Base-by-base conservation (phyloP, 2,888 invertebrate species). In the Apamea sordens region DNA sequence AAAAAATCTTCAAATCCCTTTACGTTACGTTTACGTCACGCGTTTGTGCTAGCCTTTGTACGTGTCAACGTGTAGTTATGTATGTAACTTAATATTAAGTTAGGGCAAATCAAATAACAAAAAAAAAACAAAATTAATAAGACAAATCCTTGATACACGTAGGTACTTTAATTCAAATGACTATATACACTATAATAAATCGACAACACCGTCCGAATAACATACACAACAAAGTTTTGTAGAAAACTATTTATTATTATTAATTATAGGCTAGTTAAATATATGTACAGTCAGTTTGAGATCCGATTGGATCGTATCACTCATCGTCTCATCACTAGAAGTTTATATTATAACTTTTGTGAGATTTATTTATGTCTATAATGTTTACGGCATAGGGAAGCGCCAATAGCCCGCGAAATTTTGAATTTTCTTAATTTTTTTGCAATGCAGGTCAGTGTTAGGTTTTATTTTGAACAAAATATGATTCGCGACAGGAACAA, bases 231-330 rank as follows among this genome's bases (percentile, higher is more conserved):
- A 65, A 71, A 44, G 21, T 53, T 77, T 77, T 73, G 70, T 86
- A 83, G n/a, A 85, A 88, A 88, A 79, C 69, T 74, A 77, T 85
- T 86, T 85, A 79, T 86, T 84, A 68, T 68, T 36, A 65, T 70
- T 53, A 11, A 53, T 82, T 79, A 81, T 11, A 79, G 2, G 10
- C 79, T 87, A 84, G 1, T 75, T 86, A 86, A 84, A 85, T 85
- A 89, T 89, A 89, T 89, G 71, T 88, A 89, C 89, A 89, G 81
- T 88, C 86, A 67, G 78, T 89, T 89, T 88, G 82, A 87, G 86
- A 88, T 85, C 89, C 86, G 36, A 10, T 44, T 53, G 82, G 86
- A 86, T 83, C 84, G 56, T 87, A 79, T 88, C 84, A 89, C 85
- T 79, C 68, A 56, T 73, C 64, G 7, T 36, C 74, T 73, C 44